Conservation (phyloP, 2,113 vertebrate species). For the Fregetta grallaria region DNA sequence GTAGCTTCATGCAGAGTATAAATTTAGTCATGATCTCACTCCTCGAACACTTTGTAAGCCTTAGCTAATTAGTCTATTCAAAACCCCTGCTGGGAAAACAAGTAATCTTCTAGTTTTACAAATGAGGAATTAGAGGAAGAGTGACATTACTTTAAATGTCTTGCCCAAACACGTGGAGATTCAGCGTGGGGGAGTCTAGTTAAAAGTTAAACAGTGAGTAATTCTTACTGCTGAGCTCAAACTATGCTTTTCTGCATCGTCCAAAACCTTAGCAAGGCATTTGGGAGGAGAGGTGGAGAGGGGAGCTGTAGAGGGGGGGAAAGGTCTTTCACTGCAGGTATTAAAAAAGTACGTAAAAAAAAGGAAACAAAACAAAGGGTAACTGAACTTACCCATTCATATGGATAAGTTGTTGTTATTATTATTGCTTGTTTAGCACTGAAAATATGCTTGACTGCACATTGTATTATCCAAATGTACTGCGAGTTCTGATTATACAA, state of each 20-base stretch:
- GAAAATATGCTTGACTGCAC: neutral
- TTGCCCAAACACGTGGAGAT: neutral
- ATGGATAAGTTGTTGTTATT: neutral
- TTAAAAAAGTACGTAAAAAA: neutral
- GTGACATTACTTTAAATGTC: neutral
- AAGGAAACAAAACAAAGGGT: neutral
- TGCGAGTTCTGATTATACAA: neutral
- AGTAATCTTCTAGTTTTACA: constrained; percentile 20
- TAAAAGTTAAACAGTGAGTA: neutral
- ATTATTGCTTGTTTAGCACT: neutral
- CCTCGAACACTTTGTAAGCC: neutral
- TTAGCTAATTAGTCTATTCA: constrained; percentile 7
- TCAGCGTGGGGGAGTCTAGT: neutral
- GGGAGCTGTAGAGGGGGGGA: neutral
- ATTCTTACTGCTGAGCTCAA: neutral
- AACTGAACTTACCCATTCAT: neutral
- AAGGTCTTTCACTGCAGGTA: neutral
- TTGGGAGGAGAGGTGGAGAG: neutral
- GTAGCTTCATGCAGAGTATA: neutral
- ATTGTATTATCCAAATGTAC: neutral
- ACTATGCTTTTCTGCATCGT: neutral
- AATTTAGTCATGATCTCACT: neutral
- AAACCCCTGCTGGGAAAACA: constrained; percentile 25
- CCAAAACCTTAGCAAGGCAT: neutral
- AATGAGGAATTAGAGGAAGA: neutral